Evolutionary conservation across 2,113 vertebrate species (phyloP), one percentile per base, ranked within the genome.

Genomic region (Paradoxurus hermaphroditus): DNA sequence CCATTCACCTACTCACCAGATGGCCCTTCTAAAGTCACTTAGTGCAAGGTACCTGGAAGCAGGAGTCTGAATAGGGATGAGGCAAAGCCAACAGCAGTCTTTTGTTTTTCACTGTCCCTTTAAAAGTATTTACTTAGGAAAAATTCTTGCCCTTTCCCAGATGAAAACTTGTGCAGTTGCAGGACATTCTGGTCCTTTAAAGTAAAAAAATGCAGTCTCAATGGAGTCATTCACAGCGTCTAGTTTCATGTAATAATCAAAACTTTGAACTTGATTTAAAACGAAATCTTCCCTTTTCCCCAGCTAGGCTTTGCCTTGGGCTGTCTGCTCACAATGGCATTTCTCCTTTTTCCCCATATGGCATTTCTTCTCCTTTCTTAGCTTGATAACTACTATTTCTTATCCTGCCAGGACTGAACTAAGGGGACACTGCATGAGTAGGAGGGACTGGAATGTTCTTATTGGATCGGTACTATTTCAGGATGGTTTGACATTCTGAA

Each of bases 181-280:
- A 75, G 78, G 92, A 96, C 72, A 89, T 93, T 97, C 73, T 95
- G 67, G 79, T 89, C 19, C 91, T 91, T 94, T 53, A 90, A 92
- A 92, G 79, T 84, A 34, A 41, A 95, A 97, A 93, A 73, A 89
- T 83, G 67, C 65, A 86, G 62, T 95, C 96, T 95, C 95, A 49
- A 1, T 96, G 83, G 97, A 96, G 62, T 86, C 84, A 93, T 97
- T 97, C 85, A 56, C 44, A 36, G 46, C 65, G 82, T 96, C 44
- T 77, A 62, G 41, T 93, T 94, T 94, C 59, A 82, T 72, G 56
- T 93, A 93, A 77, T 27, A 85, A 88, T 95, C 73, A 95, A 87
- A 93, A 86, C 41, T 96, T 96, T 96, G 82, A 96, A 91, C 39
- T 83, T 96, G 73, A 93, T 84, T 94, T 90, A 88, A 91, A 88